Evolutionary conservation across 2,888 invertebrate genomes (phyloP), one percentile per base, ranked within the genome.

Genomic region (Dryobotodes eremita): DNA sequence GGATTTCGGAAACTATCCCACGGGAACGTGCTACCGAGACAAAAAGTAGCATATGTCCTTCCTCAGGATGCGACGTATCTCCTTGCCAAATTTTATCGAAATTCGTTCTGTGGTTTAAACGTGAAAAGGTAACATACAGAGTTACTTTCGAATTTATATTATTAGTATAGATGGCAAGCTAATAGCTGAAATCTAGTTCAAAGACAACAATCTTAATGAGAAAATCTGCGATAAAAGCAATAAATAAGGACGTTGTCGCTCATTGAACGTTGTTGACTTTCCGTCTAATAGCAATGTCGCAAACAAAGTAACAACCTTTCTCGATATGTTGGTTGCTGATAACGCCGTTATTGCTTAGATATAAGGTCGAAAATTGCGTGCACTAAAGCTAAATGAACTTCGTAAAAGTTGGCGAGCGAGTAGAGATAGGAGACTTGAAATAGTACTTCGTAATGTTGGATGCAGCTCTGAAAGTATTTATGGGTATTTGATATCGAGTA

Each of bases 211-310:
- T 64, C 57, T 66, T 69, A 77, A 77, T 72, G 42, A 70, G 66
- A 74, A 86, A 79, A 71, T 83, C 70, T n/a, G 11, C 23, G 77
- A 80, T 71, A 71, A 69, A 77, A 77, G 65, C 71, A 62, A 78
- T 79, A 85, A 84, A 79, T 79, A 77, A 74, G 72, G 48, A 79
- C 26, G 10, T 53, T 55, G 65, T 75, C 70, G 69, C 64, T 77
- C 82, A 84, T 84, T 66, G 69, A 73, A 87, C 48, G 50, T 73
- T 84, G 87, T 84, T 84, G 81, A 73, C 82, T 82, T 64, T 64
- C 48, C 57, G 15, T 62, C 69, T 77, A 84, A 84, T 71, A 73
- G 75, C 75, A 65, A 50, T 86, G 55, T 79, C 61, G 59, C 85
- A 86, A 86, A 87, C 77, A 85, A 84, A 72, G 72, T 84, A 71